A percentile compares a stretch with the other conserved stretches of the same genome.
These are phyloP conservation scores for Sapayoa aenigma DNA, from an alignment of 2,113 vertebrate species.

Conservation along the genomic window DNA sequence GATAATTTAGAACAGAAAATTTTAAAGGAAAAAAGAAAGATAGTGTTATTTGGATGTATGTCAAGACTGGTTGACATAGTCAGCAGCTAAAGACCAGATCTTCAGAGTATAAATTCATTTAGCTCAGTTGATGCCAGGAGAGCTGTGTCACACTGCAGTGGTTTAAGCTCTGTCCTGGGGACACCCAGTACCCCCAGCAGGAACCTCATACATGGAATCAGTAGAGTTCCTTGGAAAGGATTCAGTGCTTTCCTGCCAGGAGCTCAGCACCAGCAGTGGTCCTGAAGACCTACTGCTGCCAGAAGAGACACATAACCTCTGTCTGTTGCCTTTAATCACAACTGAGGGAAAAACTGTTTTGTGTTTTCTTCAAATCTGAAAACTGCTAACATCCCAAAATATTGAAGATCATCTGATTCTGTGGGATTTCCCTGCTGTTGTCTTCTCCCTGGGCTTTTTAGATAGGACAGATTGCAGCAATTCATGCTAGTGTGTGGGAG, in stretches of 20 bases:
- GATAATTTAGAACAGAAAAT: background rate
- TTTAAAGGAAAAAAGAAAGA: background rate
- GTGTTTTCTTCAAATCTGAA: background rate
- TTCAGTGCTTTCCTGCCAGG: background rate
- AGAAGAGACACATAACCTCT: background rate
- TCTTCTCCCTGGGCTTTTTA: background rate
- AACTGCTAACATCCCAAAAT: background rate
- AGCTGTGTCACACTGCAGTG: background rate
- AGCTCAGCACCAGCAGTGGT: background rate
- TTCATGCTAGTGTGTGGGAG: background rate
- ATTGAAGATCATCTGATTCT: background rate
- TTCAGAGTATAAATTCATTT: background rate
- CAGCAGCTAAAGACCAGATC: constrained; percentile 1
- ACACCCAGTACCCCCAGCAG: background rate
- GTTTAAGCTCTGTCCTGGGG: background rate
- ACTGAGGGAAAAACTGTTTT: background rate
- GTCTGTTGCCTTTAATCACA: background rate
- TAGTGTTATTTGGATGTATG: background rate
- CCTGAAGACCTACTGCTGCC: background rate
- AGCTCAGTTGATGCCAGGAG: background rate
- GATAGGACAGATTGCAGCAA: background rate
- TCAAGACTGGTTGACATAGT: background rate
- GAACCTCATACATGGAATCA: background rate
- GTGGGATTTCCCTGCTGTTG: background rate
- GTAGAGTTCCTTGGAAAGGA: background rate